Conservation (phyloP, 1,140 invertebrate species). For the Stratiolaelaps scimitus region DNA sequence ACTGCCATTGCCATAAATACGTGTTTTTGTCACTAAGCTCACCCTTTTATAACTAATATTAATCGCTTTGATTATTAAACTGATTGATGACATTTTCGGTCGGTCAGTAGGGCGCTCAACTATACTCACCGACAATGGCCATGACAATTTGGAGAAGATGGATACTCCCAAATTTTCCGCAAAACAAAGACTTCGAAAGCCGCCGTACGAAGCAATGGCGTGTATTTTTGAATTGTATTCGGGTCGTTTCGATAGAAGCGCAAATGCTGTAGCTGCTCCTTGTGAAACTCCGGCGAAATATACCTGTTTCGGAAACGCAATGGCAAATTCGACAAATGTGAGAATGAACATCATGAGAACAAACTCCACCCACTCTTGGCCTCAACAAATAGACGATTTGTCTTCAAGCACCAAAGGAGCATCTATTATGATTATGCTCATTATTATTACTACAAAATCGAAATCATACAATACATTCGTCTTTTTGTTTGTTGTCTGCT, state of each 20-base stretch:
- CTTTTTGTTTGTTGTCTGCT: no score
- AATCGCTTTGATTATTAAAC: neutral
- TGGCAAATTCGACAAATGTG: neutral
- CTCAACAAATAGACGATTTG: neutral
- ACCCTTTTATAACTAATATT: no score
- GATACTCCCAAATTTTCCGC: neutral
- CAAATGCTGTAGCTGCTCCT: conserved; percentile 1
- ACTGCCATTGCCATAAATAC: no score
- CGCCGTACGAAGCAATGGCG: conserved; percentile 17
- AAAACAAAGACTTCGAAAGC: conserved; percentile 13
- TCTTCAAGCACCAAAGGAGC: neutral
- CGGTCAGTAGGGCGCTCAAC: no score
- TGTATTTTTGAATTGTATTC: conserved; percentile 4
- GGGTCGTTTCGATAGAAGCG: conserved; percentile 3
- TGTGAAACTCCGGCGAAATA: conserved; percentile 10
- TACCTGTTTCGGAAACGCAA: neutral
- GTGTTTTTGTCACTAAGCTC: no score
- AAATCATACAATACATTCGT: neutral
- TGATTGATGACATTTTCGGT: no score
- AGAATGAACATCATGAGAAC: neutral
- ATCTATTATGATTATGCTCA: neutral
- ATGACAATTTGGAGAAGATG: neutral
- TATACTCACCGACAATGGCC: conserved; percentile 16
- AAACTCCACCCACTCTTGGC: neutral
- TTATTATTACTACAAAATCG: neutral